phyloP scores from a whole-genome alignment of 1,140 invertebrate genomes.

The Drosophila ironensis region DNA sequence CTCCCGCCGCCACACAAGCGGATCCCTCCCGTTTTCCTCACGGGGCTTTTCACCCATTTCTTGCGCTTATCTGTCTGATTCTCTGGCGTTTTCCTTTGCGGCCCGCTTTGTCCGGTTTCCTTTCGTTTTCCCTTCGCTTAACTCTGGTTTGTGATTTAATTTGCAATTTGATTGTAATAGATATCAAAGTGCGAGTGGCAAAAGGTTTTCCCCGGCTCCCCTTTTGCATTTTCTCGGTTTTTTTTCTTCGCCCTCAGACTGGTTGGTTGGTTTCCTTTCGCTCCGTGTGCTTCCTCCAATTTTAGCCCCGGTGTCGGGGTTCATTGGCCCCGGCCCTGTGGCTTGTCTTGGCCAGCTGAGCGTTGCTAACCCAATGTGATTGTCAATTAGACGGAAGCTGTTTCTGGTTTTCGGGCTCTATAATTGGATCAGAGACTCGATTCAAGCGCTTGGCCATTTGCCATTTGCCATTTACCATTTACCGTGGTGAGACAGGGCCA shows the following conservation, averaged over 20 bases:
- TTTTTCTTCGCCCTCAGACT: background rate
- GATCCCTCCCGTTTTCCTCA: background rate
- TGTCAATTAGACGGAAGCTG: conserved; percentile 59
- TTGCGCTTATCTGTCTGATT: background rate
- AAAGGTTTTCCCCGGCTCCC: conserved; percentile 10
- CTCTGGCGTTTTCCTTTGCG: conserved; percentile 9
- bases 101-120: conserved; percentile 1
- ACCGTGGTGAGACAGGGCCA: background rate
- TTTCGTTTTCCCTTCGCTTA: conserved; percentile 8
- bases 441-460: background rate
- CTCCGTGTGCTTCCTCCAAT: background rate
- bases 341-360: conserved; percentile 25
- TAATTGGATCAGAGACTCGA: conserved; percentile 26
- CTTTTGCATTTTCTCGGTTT: background rate
- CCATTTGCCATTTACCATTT: background rate
- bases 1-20: no score
- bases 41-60: background rate
- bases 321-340: conserved; percentile 32
- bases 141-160: conserved; percentile 67
- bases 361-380: conserved; percentile 54
- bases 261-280: background rate
- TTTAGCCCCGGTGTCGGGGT: conserved; percentile 6
- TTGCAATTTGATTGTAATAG: conserved; percentile 78
- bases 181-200: conserved; percentile 61
- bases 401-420: conserved; percentile 25